A percentile compares a stretch with the other conserved stretches of the same genome.
Evolutionary conservation across 2,113 vertebrate genomes (phyloP).

Genomic region (Megalops atlanticus): DNA sequence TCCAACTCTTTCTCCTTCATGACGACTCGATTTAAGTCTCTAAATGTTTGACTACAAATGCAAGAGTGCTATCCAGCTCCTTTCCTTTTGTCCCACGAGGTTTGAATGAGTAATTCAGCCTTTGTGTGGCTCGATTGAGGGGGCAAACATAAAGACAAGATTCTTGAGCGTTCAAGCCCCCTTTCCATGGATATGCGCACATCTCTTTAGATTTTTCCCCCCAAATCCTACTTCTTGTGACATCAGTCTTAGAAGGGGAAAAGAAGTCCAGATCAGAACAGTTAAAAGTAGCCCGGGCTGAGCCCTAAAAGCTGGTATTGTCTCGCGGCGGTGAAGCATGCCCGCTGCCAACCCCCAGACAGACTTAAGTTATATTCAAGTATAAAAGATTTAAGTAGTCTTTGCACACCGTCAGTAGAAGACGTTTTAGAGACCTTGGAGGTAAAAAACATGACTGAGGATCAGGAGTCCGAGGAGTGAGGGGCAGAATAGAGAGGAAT

Average conservation of each 20-base stretch:
- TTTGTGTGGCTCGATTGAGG: conserved; percentile 99
- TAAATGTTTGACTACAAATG: conserved; percentile 99
- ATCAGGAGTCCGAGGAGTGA: conserved; percentile 28
- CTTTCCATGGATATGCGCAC: conserved; percentile 98
- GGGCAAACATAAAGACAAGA: conserved; percentile 99
- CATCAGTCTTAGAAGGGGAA: conserved; percentile 71
- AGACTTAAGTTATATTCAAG: conserved; percentile 51
- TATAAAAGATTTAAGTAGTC: conserved; percentile 57
- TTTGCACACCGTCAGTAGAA: conserved; percentile 57
- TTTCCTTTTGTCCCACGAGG: conserved; percentile 90
- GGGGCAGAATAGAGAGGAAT: conserved; percentile 38
- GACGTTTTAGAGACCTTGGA: conserved; percentile 24
- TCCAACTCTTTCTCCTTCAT: conserved; percentile 99
- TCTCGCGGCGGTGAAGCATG: conserved; percentile 71
- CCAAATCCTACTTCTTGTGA: conserved; percentile 80
- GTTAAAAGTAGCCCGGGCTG: conserved; percentile 66
- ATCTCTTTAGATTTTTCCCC: conserved; percentile 81
- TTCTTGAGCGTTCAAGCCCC: conserved; percentile 97
- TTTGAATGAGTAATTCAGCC: conserved; percentile 99
- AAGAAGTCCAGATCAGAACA: conserved; percentile 60
- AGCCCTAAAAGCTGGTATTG: conserved; percentile 66
- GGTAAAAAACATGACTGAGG: conserved; percentile 25
- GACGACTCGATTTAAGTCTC: conserved; percentile 99
- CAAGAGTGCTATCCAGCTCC: conserved; percentile 98
- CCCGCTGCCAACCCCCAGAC: conserved; percentile 62